Evolutionary conservation across 2,888 invertebrate genomes (phyloP), one percentile per base, ranked within the genome.

Genomic region (Drosophila subquinaria): DNA sequence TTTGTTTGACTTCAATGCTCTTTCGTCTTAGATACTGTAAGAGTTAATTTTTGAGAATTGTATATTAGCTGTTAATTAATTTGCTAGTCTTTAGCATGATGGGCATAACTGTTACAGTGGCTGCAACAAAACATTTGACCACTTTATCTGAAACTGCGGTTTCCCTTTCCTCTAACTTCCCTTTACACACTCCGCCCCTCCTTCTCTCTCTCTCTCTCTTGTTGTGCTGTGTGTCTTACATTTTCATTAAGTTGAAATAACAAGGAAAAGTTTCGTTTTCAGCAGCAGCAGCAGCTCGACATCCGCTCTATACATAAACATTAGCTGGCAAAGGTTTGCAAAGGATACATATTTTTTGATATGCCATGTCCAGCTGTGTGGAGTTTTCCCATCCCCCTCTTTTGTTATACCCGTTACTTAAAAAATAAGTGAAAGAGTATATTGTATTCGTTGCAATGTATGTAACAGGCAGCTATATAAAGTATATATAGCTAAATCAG

Each of bases 201-300:
- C 11, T 4, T 40, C 27, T 27, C 27, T 27, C 27, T 4, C 23
- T 23, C 23, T 23, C 23, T 23, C 23, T 23, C 17, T 55, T 11
- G 30, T 27, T 53, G 20, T 36, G 43, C 11, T 4, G 23, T 62
- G 68, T 79, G 50, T 81, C 82, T 76, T 82, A 88, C 80, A 77
- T 85, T 88, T 88, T 85, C 88, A 82, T 85, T 88, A 88, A 77
- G 82, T 77, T 82, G 60, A 77, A 88, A 85, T 88, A 85, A 88
- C 80, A 88, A 68, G 59, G 72, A 68, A 82, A 88, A 88, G 85
- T 75, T 76, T 69, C 60, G 52, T 69, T 83, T 71, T 65, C 17
- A 47, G 63, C 59, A 62, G 72, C 51, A 30, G 30, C 30, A 30
- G 30, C 30, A 68, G 74, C 68, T 40, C 61, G 27, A 69, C 65